Evolutionary conservation across 2,113 vertebrate genomes (phyloP).

Genomic region (Etheostoma spectabile): DNA sequence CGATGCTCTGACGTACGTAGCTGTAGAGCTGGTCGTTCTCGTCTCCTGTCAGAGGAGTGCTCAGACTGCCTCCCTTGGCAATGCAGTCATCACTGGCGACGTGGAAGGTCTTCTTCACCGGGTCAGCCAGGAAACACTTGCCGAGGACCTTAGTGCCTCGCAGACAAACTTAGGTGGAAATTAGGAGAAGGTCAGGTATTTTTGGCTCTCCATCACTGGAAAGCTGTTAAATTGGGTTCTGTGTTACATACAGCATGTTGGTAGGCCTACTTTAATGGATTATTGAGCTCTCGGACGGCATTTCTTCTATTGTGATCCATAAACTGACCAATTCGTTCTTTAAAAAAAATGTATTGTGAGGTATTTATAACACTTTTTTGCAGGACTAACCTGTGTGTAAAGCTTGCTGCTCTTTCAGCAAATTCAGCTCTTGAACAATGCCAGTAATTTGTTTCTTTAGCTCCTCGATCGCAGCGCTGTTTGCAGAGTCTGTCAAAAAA

Average conservation of each 20-base stretch:
- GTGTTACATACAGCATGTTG: not conserved
- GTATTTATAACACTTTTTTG: not conserved
- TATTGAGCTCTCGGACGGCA: not conserved
- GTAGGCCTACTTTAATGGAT: no score
- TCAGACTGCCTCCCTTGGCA: slow-evolving; percentile 90
- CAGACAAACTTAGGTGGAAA: slow-evolving; percentile 87
- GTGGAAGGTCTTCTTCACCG: slow-evolving; percentile 87
- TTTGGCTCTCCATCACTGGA: not conserved
- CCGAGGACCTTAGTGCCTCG: slow-evolving; percentile 91
- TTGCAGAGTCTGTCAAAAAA: slow-evolving; percentile 74
- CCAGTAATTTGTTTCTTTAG: slow-evolving; percentile 88
- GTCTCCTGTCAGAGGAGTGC: slow-evolving; percentile 84
- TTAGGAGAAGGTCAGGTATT: not conserved
- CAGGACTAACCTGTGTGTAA: slow-evolving; percentile 88
- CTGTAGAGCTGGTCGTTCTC: slow-evolving; percentile 91
- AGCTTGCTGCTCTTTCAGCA: slow-evolving; percentile 94
- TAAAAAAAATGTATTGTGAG: not conserved
- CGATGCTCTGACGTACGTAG: slow-evolving; percentile 88
- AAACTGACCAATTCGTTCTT: not conserved
- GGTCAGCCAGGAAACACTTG: slow-evolving; percentile 92
- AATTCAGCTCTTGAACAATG: slow-evolving; percentile 88
- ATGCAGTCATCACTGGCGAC: slow-evolving; percentile 93
- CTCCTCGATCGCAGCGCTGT: slow-evolving; percentile 88
- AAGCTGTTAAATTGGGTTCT: not conserved
- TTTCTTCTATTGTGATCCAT: not conserved